Conservation (phyloP, 2,888 invertebrate species). For the Axea sp. region DNA sequence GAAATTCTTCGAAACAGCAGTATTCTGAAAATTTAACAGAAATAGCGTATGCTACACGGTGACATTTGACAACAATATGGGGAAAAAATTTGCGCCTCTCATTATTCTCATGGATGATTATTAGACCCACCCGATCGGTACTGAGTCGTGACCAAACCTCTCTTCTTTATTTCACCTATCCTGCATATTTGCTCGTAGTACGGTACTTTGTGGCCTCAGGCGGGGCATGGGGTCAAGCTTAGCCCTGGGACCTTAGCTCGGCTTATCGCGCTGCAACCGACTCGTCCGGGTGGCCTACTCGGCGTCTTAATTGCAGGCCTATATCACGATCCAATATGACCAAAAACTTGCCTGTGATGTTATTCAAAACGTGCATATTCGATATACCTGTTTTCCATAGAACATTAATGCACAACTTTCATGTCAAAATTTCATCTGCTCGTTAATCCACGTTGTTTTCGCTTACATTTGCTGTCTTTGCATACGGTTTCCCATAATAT, state of each 20-base stretch:
- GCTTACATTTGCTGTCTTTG: conserved; percentile 1
- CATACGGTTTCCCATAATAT: conserved; percentile 1
- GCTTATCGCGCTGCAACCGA: conserved; percentile 74
- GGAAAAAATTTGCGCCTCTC: conserved; percentile 1
- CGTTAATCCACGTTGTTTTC: conserved; percentile 14
- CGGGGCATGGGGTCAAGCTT: conserved; percentile 72
- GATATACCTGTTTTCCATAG: conserved; percentile 43
- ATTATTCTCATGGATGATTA: conserved; percentile 64
- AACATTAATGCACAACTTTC: conserved; percentile 7
- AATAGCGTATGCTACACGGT: too few species aligned
- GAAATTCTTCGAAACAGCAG: too few species aligned
- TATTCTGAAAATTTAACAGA: too few species aligned
- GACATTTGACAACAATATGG: conserved; percentile 4
- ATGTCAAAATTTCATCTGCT: conserved; percentile 17
- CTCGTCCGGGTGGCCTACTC: conserved; percentile 79
- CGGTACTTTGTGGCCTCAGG: conserved; percentile 67
- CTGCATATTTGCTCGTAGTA: conserved; percentile 44
- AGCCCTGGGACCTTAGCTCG: conserved; percentile 74
- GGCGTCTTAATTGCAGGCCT: conserved; percentile 78
- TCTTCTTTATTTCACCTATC: conserved; percentile 38
- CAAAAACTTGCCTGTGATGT: conserved; percentile 73
- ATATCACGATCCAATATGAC: conserved; percentile 79
- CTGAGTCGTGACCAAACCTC: conserved; percentile 76
- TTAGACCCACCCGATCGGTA: conserved; percentile 75
- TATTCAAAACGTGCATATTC: conserved; percentile 68